Evolutionary conservation across 2,797 vertebrate species (phyloP).

Genomic region (Cyclopterus lumpus): DNA sequence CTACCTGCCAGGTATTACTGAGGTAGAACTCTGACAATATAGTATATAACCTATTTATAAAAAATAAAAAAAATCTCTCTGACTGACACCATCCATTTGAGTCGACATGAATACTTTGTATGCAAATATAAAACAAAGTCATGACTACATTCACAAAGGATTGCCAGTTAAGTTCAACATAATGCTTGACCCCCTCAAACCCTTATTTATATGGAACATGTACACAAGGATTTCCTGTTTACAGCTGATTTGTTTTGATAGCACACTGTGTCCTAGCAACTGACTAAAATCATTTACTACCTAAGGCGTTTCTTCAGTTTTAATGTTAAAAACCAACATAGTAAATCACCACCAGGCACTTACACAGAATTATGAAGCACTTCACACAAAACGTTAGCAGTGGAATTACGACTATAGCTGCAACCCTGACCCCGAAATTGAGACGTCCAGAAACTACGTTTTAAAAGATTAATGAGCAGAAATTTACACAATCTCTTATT

Average conservation of each 20-base stretch:
- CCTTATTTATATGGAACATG: too few relatives aligned
- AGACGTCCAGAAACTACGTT: constrained; percentile 9
- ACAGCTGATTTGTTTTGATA: background rate
- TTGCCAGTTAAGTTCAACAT: background rate
- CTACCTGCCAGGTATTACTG: background rate
- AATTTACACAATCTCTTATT: constrained; percentile 23
- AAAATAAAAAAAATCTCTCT: too few relatives aligned
- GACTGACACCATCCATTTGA: background rate
- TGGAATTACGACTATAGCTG: background rate
- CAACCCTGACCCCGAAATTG: constrained; percentile 23
- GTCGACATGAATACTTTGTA: background rate
- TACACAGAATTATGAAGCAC: background rate
- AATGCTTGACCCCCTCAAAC: background rate
- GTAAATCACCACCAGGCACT: background rate
- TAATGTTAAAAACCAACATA: background rate
- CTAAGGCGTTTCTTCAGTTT: background rate
- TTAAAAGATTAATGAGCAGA: constrained; percentile 50
- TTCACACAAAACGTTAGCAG: constrained; percentile 7
- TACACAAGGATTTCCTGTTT: background rate
- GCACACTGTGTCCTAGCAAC: background rate
- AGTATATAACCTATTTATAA: too few relatives aligned
- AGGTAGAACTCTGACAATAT: too few relatives aligned
- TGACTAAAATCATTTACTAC: background rate
- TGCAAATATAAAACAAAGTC: background rate
- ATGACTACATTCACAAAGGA: background rate